Conservation (phyloP, 2,113 vertebrate genomes). For the Paramisgurnus dabryanus region DNA sequence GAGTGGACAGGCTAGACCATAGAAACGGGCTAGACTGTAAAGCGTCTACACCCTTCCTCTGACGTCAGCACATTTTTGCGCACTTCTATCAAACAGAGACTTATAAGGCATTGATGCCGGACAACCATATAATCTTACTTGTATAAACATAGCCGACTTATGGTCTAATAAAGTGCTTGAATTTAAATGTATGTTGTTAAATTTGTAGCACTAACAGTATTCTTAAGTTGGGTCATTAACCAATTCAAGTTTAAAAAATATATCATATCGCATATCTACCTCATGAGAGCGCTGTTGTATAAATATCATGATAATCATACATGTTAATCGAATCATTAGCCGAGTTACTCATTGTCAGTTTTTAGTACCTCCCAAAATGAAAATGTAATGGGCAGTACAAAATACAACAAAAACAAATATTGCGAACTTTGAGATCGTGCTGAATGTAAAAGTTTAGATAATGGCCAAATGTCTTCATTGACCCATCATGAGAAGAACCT, state of each 20-base stretch:
- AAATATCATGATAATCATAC: not conserved
- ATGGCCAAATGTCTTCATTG: too few relatives aligned
- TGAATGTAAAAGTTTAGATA: too few relatives aligned
- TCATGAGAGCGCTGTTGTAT: slow-evolving; percentile 3
- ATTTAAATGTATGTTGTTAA: not conserved
- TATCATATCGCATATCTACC: not conserved
- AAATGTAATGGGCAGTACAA: too few relatives aligned
- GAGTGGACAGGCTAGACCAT: slow-evolving; percentile 5
- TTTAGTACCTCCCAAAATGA: too few relatives aligned
- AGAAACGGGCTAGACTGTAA: not conserved
- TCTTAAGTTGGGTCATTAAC: not conserved
- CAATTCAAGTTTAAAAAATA: not conserved
- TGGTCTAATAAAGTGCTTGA: not conserved
- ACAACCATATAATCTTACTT: not conserved
- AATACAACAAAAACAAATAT: too few relatives aligned
- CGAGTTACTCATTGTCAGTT: too few relatives aligned
- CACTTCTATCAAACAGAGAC: slow-evolving; percentile 32
- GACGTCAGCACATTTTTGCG: slow-evolving; percentile 1
- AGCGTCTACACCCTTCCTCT: not conserved
- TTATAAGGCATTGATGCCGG: slow-evolving; percentile 18
- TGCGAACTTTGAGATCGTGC: too few relatives aligned
- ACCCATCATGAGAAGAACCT: too few relatives aligned
- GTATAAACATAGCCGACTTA: not conserved
- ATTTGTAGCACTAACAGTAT: too few relatives aligned
- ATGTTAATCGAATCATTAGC: too few relatives aligned